phyloP scores from a whole-genome alignment of 1,140 invertebrate species.

The Hypothenemus hampei region DNA sequence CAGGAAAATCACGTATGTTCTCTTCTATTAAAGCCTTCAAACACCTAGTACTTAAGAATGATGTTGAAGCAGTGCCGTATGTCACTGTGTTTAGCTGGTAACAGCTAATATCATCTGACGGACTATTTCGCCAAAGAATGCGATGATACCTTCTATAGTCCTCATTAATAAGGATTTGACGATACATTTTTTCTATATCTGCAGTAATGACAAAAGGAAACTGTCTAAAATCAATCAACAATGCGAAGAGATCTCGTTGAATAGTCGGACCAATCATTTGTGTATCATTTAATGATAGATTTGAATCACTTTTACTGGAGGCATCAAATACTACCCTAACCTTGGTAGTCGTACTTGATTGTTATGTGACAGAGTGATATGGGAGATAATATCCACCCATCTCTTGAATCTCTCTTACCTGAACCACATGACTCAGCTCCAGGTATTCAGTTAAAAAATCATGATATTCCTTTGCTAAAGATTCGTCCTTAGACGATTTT shows the following conservation, averaged over 20 bases:
- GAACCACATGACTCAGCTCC: not conserved
- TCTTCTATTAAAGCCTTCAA: not conserved
- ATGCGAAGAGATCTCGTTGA: constrained; percentile 41
- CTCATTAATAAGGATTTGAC: not conserved
- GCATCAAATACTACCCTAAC: constrained; percentile 38
- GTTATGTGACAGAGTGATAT: constrained; percentile 40
- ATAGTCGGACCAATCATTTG: too few relatives aligned
- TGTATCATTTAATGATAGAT: constrained; percentile 39
- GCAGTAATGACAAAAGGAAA: too few relatives aligned
- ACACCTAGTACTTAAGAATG: too few relatives aligned
- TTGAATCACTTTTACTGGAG: constrained; percentile 25
- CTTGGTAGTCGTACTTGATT: constrained; percentile 37
- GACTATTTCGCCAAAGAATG: too few relatives aligned
- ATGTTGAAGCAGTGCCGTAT: too few relatives aligned
- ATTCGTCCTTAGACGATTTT: not conserved
- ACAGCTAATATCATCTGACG: too few relatives aligned
- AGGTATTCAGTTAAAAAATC: not conserved
- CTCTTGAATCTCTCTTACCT: not conserved
- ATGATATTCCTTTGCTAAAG: not conserved
- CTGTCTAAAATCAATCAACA: constrained; percentile 43
- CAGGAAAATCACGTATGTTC: not conserved
- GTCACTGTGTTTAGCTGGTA: too few relatives aligned
- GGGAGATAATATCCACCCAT: constrained; percentile 21
- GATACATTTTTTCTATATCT: constrained; percentile 9
- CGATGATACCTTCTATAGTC: too few relatives aligned